phyloP scores from a whole-genome alignment of 1,140 invertebrate genomes.

The Eriosoma lanigerum region DNA sequence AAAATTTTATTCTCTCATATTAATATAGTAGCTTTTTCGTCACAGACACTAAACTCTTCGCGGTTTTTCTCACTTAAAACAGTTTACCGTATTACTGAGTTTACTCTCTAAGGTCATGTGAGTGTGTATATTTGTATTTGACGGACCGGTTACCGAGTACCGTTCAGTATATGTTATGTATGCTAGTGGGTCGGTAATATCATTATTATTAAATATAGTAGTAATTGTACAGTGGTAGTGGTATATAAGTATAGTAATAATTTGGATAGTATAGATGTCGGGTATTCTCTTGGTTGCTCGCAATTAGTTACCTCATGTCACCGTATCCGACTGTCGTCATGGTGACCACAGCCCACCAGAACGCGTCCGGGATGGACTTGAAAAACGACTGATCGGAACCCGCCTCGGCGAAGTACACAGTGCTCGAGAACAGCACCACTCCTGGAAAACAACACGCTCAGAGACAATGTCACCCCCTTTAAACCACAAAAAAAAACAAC shows the following conservation, averaged over 20 bases:
- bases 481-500: neutral
- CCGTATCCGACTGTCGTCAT: conserved; percentile 98
- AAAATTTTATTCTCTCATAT: no score
- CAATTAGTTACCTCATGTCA: conserved; percentile 84
- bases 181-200: neutral
- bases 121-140: no score
- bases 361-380: conserved; percentile 96
- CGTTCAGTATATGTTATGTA: no score
- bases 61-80: no score
- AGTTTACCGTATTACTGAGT: no score
- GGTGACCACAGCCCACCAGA: conserved; percentile 99
- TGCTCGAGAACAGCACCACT: conserved; percentile 98
- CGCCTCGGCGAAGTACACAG: conserved; percentile 98
- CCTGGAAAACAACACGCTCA: conserved; percentile 68
- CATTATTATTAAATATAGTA: neutral
- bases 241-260: neutral
- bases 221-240: neutral
- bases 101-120: no score
- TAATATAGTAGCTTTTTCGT: no score
- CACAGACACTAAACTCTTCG: no score
- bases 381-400: conserved; percentile 97
- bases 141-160: no score
- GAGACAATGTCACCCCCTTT: conserved; percentile 26
- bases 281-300: conserved; percentile 55
- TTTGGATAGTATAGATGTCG: neutral